Percentiles rank a stretch among this genome's conserved stretches.
Conservation (phyloP, 2,888 invertebrate species). For the Steinernema hermaphroditum region DNA sequence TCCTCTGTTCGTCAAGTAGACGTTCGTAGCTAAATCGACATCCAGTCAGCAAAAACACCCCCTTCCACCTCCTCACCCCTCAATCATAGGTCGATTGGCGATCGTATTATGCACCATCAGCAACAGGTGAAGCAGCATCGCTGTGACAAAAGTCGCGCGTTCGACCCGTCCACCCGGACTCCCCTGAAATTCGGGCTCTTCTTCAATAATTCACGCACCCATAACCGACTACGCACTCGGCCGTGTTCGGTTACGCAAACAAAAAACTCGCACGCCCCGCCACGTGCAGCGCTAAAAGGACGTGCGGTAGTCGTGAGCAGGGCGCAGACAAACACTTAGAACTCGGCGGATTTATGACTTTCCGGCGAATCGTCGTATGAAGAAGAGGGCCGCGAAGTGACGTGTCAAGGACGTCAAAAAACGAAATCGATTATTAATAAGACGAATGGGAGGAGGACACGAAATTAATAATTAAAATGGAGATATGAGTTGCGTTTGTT, state of each 20-base stretch:
- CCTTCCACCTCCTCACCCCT: neutral
- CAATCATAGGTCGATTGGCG: neutral
- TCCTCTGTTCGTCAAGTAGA: conserved; percentile 54
- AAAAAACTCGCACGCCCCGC: neutral
- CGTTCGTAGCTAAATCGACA: conserved; percentile 45
- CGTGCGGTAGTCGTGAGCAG: neutral
- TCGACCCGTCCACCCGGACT: neutral
- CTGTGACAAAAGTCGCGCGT: neutral
- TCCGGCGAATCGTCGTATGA: neutral
- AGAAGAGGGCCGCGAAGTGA: neutral
- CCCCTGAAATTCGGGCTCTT: neutral
- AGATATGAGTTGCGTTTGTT: neutral
- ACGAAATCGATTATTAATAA: conserved; percentile 14
- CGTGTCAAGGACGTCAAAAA: neutral
- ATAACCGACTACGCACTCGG: neutral
- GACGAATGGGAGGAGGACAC: neutral
- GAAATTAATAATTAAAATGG: conserved; percentile 11
- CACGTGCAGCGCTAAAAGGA: neutral
- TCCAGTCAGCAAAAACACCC: neutral
- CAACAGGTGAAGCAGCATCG: conserved; percentile 11
- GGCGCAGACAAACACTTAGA: neutral
- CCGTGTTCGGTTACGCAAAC: conserved; percentile 9
- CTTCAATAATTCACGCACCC: conserved; percentile 26
- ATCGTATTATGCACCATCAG: conserved; percentile 26
- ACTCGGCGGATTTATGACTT: neutral